A percentile compares a stretch with the other conserved stretches of the same genome.
phyloP scores from a whole-genome alignment of 2,797 vertebrate species.

The Anguilla obscura region DNA sequence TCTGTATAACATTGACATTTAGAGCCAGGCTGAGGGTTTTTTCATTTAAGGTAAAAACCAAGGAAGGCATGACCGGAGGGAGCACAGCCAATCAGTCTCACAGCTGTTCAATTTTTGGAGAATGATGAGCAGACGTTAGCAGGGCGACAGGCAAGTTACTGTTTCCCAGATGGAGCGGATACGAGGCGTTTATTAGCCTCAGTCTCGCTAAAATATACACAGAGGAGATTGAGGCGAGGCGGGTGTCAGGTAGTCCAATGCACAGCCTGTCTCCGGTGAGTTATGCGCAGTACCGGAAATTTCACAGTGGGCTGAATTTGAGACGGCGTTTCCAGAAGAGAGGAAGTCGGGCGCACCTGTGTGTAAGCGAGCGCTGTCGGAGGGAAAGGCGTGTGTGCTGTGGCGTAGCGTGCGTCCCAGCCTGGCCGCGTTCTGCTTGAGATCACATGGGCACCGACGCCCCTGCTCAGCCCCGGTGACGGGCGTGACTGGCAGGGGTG shows the following conservation, averaged over 20 bases:
- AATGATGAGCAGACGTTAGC: background rate
- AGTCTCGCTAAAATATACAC: background rate
- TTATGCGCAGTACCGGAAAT: background rate
- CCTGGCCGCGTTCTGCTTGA: background rate
- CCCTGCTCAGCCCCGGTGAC: background rate
- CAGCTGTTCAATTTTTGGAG: background rate
- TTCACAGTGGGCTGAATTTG: background rate
- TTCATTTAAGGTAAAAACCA: background rate
- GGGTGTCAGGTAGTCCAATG: background rate
- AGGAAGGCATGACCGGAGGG: background rate
- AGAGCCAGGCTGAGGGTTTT: conserved; percentile 20
- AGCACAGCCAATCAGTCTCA: background rate
- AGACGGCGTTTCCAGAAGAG: background rate
- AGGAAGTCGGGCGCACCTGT: background rate
- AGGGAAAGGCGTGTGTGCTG: conserved; percentile 11
- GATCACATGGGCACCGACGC: background rate
- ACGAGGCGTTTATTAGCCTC: background rate
- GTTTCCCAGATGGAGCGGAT: background rate
- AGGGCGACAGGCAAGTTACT: background rate
- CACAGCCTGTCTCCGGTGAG: background rate
- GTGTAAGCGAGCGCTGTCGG: conserved; percentile 21
- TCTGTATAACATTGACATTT: conserved; percentile 16
- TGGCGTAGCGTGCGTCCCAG: background rate
- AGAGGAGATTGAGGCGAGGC: background rate
- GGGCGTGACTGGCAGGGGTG: background rate